These are phyloP conservation scores for Drosophila parabipectinata DNA, from an alignment of 1,140 invertebrate genomes.

Conservation along the genomic window DNA sequence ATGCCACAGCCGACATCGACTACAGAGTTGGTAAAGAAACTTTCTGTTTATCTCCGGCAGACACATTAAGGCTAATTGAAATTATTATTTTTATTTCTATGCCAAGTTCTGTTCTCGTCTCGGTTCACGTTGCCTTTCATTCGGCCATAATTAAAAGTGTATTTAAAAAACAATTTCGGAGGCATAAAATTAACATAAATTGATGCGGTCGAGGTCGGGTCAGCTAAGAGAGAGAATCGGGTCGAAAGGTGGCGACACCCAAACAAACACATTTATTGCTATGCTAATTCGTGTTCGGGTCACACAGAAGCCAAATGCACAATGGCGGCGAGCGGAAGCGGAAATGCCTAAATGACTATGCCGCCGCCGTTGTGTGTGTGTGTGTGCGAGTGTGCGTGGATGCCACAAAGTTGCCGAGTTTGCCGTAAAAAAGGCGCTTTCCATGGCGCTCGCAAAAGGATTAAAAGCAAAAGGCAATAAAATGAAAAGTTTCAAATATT, in stretches of 20 bases:
- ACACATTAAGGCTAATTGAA: slow-evolving; percentile 61
- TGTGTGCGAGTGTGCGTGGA: slow-evolving; percentile 13
- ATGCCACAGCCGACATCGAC: not conserved
- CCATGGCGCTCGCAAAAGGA: slow-evolving; percentile 65
- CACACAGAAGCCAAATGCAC: slow-evolving; percentile 65
- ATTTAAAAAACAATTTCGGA: slow-evolving; percentile 78
- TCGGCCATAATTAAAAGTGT: slow-evolving; percentile 75
- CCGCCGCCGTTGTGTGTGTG: slow-evolving; percentile 19
- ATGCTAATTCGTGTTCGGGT: slow-evolving; percentile 72
- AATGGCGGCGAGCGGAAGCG: slow-evolving; percentile 75
- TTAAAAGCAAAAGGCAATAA: slow-evolving; percentile 82
- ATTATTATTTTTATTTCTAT: slow-evolving; percentile 56
- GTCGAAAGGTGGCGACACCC: slow-evolving; percentile 50
- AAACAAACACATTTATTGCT: slow-evolving; percentile 72
- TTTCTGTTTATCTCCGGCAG: slow-evolving; percentile 25
- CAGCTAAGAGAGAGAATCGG: slow-evolving; percentile 9
- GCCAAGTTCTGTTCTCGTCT: slow-evolving; percentile 2
- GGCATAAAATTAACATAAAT: slow-evolving; percentile 75
- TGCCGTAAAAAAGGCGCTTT: slow-evolving; percentile 69
- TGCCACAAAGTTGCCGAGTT: slow-evolving; percentile 75
- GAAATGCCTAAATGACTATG: slow-evolving; percentile 81
- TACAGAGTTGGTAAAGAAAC: not conserved
- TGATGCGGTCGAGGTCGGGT: slow-evolving; percentile 59
- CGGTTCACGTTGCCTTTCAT: slow-evolving; percentile 37
- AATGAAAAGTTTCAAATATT: slow-evolving; percentile 80